Base-by-base conservation (phyloP, 2,113 vertebrate genomes). In the Nestor notabilis region DNA sequence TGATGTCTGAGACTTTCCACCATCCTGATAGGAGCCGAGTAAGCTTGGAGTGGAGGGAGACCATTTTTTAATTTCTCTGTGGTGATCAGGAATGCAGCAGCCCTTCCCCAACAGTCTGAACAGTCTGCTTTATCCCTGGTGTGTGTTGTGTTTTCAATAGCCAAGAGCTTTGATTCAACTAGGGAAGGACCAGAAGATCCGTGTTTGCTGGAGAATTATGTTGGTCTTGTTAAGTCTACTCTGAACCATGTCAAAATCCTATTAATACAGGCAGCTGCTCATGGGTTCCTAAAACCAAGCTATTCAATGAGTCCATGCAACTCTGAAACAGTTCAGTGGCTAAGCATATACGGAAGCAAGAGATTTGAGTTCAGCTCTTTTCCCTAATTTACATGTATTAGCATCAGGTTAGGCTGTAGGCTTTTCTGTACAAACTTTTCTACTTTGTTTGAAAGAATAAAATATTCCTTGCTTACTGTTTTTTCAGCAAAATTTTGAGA, bases 231-330 rank as follows among this genome's bases (percentile, higher is more conserved):
- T 15, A 55, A 46, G 13, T 21, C 17, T 56, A 21, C 47, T 43
- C 41, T 52, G 33, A 79, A 52, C 11, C 43, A 17, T 44, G 28
- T 11, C 6, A 5, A 39, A 47, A 10, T 52, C 4, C 28, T 41
- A 17, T n/a, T 52, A 31, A 41, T 13, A 29, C 1, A 52, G 20
- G 39, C 33, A 39, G 12, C 7, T 60, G 28, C n/a, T 60, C 24
- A 7, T n/a, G 25, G n/a, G 21, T 15, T 75, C 19, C n/a, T 35
- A 27, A 31, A 33, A 29, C 3, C 13, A 77, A 90, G 55, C 16
- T 46, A 13, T 29, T 50, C 1, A 0, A 9, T 58, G 66, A 44
- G 7, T 47, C 21, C 16, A 13, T 1, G 5, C 19, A 53, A 31
- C 11, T 74, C 39, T 80, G 53, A 41, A 55, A 35, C 13, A 68